Conservation (phyloP, 2,113 vertebrate genomes). For the Phoxinus phoxinus region DNA sequence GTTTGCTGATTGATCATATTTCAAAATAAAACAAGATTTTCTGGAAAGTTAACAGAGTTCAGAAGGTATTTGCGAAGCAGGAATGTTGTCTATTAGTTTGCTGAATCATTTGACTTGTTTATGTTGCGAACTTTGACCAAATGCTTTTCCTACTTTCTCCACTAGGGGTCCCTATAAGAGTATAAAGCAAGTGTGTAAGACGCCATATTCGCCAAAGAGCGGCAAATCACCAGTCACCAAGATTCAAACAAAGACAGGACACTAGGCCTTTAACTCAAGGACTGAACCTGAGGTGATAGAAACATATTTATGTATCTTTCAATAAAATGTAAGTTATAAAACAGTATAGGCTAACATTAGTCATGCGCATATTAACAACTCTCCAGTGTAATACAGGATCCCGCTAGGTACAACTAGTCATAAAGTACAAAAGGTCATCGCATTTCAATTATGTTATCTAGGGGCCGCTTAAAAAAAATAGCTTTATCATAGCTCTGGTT, state of each 20-base stretch:
- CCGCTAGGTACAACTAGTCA: not conserved
- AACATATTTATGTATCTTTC: not conserved
- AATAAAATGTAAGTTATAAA: not conserved
- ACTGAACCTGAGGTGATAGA: not conserved
- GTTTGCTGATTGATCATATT: no score
- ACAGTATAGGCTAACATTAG: not conserved
- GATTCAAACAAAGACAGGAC: not conserved
- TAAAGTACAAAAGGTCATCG: not conserved
- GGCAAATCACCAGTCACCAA: not conserved
- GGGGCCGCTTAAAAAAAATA: not conserved
- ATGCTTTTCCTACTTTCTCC: not conserved
- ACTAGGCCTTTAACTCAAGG: not conserved
- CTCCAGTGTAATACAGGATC: not conserved
- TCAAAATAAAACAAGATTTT: no score
- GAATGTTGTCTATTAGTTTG: not conserved
- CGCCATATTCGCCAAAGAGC: not conserved
- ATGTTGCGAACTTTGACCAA: not conserved
- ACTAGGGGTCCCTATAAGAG: not conserved
- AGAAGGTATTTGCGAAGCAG: not conserved
- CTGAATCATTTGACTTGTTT: conserved; percentile 7
- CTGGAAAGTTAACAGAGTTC: not conserved
- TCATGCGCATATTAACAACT: not conserved
- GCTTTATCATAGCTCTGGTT: not conserved
- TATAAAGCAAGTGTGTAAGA: not conserved
- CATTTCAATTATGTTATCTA: not conserved